Conservation (phyloP, 2,888 invertebrate species). For the Empis stercorea region DNA sequence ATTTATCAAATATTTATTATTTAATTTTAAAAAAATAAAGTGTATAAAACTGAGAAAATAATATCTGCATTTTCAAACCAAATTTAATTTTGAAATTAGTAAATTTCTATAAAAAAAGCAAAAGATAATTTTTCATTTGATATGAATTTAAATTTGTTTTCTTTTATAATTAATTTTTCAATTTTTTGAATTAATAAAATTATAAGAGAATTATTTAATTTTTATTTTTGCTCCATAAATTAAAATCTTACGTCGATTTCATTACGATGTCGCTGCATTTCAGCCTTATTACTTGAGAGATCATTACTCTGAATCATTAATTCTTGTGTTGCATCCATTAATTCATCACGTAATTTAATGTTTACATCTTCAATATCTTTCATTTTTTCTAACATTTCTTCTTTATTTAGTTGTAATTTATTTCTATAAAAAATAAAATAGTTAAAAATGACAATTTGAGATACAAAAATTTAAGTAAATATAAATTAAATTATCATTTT, state of each 20-base stretch:
- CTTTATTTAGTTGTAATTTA: slow-evolving; percentile 34
- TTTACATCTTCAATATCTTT: slow-evolving; percentile 44
- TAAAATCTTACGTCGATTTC: slow-evolving; percentile 43
- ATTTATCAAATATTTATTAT: too few relatives aligned
- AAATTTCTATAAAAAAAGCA: too few relatives aligned
- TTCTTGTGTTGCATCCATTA: slow-evolving; percentile 42
- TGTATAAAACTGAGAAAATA: too few relatives aligned
- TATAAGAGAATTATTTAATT: neutral
- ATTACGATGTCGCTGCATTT: slow-evolving; percentile 42
- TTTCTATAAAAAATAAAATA: too few relatives aligned
- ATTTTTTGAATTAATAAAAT: too few relatives aligned
- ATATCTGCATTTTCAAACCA: too few relatives aligned
- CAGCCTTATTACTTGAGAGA: slow-evolving; percentile 39
- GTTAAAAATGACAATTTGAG: neutral
- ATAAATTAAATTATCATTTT: neutral
- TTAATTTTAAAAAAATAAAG: too few relatives aligned
- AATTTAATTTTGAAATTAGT: too few relatives aligned
- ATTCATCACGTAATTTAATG: slow-evolving; percentile 40
- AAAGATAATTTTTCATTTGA: too few relatives aligned
- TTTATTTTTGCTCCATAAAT: slow-evolving; percentile 1
- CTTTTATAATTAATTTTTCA: too few relatives aligned
- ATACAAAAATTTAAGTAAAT: neutral
- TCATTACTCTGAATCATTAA: slow-evolving; percentile 40
- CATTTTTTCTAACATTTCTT: slow-evolving; percentile 37
- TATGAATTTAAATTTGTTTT: neutral